These are phyloP conservation scores for Drosophila nr. fundita DNA, from an alignment of 2,888 invertebrate species.

Conservation along the genomic window DNA sequence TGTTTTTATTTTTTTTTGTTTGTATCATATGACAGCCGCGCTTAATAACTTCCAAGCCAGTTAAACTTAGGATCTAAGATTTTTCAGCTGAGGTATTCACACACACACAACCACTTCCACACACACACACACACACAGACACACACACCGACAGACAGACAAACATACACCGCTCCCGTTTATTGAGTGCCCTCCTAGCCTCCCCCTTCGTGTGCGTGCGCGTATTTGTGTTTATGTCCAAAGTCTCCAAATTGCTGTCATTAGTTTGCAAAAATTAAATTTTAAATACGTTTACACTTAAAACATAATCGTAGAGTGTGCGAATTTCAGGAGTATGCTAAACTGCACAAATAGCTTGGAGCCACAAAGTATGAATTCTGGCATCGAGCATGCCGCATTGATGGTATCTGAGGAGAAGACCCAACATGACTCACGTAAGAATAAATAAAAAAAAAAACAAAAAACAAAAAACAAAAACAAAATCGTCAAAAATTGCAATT, in stretches of 20 bases:
- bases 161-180: conserved; percentile 7
- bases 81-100: conserved; percentile 45
- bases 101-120: conserved; percentile 5
- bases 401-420: conserved; percentile 92
- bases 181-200: conserved; percentile 11
- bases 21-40: conserved; percentile 53
- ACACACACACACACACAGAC: not conserved
- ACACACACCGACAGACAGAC: not conserved
- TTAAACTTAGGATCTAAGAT: conserved; percentile 49
- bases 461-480: conserved; percentile 1
- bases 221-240: conserved; percentile 37
- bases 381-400: conserved; percentile 91
- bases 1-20: conserved; percentile 14
- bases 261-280: conserved; percentile 77
- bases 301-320: conserved; percentile 86
- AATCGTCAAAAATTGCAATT: conserved; percentile 27
- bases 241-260: conserved; percentile 74
- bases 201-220: conserved; percentile 22
- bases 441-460: conserved; percentile 59
- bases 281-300: conserved; percentile 85
- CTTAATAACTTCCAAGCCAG: conserved; percentile 78
- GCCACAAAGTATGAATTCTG: conserved; percentile 92
- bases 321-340: conserved; percentile 95
- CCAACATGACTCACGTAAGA: conserved; percentile 93
- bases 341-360: conserved; percentile 97